Evolutionary conservation across 2,888 invertebrate genomes (phyloP).

Genomic region (Scaptodrosophila latifasciaeformis): DNA sequence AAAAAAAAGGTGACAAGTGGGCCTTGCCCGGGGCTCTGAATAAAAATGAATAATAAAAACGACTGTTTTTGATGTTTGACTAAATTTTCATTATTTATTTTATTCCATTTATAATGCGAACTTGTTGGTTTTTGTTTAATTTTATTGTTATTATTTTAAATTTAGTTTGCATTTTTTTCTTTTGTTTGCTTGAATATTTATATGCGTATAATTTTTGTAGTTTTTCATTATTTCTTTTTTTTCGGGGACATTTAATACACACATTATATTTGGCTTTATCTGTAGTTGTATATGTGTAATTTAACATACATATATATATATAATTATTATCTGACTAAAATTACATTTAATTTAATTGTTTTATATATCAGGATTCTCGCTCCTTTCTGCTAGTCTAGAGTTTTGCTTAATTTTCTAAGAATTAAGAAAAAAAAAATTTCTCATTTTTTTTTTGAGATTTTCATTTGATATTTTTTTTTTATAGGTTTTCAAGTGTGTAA

Average conservation of each 20-base stretch:
- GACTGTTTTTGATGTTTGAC: conserved; percentile 57
- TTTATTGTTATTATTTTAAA: conserved; percentile 5
- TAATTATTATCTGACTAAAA: background rate
- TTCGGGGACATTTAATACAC: background rate
- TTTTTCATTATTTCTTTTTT: conserved; percentile 7
- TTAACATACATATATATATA: background rate
- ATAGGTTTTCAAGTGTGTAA: too few relatives aligned
- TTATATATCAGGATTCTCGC: background rate
- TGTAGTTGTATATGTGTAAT: conserved; percentile 12
- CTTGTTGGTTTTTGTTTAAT: conserved; percentile 22
- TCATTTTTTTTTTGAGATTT: background rate
- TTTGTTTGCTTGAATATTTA: background rate
- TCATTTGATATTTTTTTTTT: too few relatives aligned
- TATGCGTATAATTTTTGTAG: background rate
- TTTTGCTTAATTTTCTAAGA: conserved; percentile 53
- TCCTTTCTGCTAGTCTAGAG: conserved; percentile 28
- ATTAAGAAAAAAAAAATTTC: conserved; percentile 40
- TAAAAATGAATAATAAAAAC: too few relatives aligned
- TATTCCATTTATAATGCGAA: conserved; percentile 36
- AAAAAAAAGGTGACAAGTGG: too few relatives aligned
- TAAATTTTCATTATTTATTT: conserved; percentile 57
- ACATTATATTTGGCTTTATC: background rate
- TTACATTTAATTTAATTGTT: background rate
- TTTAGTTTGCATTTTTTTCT: conserved; percentile 11
- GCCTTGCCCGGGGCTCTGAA: too few relatives aligned